Conservation (phyloP, 2,888 invertebrate genomes). For the Nemapogon koenigi region DNA sequence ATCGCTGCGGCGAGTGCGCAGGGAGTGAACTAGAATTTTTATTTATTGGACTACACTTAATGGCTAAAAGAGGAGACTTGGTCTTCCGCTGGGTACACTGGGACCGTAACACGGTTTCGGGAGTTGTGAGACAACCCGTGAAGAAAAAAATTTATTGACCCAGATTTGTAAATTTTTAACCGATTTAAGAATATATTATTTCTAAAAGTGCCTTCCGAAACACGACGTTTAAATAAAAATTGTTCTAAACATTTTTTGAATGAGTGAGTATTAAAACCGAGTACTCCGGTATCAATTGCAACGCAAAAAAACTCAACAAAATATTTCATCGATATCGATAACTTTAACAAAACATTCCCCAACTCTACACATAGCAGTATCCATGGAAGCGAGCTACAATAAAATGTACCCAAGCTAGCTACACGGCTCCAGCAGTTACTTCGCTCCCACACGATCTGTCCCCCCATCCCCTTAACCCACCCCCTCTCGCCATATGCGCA, state of each 20-base stretch:
- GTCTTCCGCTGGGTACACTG: too few relatives aligned
- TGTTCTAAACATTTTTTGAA: background rate
- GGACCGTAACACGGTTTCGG: too few relatives aligned
- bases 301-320: background rate
- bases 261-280: background rate
- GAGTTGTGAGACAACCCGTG: too few relatives aligned
- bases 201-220: background rate
- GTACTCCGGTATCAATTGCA: background rate
- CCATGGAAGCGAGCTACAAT: conserved; percentile 60
- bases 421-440: conserved; percentile 59
- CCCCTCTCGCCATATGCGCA: conserved; percentile 9
- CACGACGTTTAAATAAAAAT: background rate
- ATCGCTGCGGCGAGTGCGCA: too few relatives aligned
- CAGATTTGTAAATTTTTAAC: too few relatives aligned
- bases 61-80: too few relatives aligned
- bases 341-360: conserved; percentile 23
- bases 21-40: too few relatives aligned
- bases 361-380: conserved; percentile 42
- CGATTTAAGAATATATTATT: too few relatives aligned
- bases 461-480: background rate
- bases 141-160: too few relatives aligned
- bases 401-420: conserved; percentile 62
- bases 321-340: conserved; percentile 53
- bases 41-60: too few relatives aligned
- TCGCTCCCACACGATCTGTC: conserved; percentile 23